Conservation (phyloP, 2,888 invertebrate genomes). For the Coecobrya sp. region DNA sequence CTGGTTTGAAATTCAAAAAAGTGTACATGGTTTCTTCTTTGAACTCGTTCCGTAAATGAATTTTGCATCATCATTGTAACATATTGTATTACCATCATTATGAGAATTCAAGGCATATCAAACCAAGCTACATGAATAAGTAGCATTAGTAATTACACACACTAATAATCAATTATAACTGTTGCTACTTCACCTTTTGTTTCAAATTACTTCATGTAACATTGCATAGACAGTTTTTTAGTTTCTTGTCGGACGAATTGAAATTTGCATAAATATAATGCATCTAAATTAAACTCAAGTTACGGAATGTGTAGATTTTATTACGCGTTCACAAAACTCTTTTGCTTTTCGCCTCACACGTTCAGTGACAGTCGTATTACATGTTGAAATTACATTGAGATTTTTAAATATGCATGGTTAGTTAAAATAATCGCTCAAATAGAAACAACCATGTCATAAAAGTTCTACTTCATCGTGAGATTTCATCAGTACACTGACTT, state of each 20-base stretch:
- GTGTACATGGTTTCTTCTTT: not conserved
- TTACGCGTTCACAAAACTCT: not conserved
- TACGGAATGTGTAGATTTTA: not conserved
- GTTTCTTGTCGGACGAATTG: not conserved
- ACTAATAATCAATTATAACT: not conserved
- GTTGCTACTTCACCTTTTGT: not conserved
- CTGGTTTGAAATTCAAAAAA: not conserved
- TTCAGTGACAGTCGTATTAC: not conserved
- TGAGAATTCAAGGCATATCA: not conserved
- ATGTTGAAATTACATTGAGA: not conserved
- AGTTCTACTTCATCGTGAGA: too few species aligned
- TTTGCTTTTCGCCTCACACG: not conserved
- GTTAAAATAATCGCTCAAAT: too few species aligned
- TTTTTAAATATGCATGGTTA: too few species aligned
- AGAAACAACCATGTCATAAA: too few species aligned
- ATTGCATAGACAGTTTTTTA: not conserved
- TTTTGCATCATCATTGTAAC: slow-evolving; percentile 25
- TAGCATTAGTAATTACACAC: not conserved
- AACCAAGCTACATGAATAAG: not conserved
- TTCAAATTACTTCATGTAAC: not conserved
- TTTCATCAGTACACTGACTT: too few species aligned
- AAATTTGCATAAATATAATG: not conserved
- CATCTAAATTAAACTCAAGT: slow-evolving; percentile 1
- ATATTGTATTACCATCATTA: not conserved
- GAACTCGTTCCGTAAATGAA: not conserved